Conservation (phyloP, 2,113 vertebrate species). For the Noturus placidus region DNA sequence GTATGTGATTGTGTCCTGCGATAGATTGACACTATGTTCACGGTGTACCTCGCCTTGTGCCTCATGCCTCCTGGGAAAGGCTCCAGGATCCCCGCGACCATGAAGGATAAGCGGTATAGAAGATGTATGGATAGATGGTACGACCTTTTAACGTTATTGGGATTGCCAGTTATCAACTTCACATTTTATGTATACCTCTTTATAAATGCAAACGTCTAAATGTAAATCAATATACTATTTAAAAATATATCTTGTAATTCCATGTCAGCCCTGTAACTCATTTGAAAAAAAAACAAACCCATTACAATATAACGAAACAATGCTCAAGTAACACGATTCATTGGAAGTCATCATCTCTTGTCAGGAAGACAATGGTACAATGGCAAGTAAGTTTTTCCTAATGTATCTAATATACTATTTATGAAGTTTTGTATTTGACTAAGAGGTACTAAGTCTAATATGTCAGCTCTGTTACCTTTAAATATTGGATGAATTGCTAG, state of each 20-base stretch:
- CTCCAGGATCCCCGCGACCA: too few species aligned
- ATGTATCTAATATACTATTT: constrained; percentile 9
- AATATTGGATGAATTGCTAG: not conserved
- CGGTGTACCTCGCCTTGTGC: too few species aligned
- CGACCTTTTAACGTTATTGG: not conserved
- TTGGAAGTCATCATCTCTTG: not conserved
- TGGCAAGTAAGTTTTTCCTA: not conserved
- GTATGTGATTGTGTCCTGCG: too few species aligned
- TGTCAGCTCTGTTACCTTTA: not conserved
- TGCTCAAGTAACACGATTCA: not conserved
- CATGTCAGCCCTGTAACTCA: not conserved
- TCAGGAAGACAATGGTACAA: not conserved
- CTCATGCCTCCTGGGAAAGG: too few species aligned
- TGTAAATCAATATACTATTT: not conserved
- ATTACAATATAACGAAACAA: not conserved
- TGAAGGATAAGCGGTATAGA: too few species aligned
- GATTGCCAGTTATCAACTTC: not conserved
- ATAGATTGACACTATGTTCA: too few species aligned
- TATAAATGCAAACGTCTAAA: not conserved
- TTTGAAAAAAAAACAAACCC: not conserved
- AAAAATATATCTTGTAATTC: not conserved
- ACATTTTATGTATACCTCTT: not conserved
- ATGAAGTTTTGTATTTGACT: not conserved
- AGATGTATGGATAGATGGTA: not conserved
- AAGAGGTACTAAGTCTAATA: not conserved